Evolutionary conservation across 2,888 invertebrate species (phyloP).

Genomic region (Acleris sparsana): DNA sequence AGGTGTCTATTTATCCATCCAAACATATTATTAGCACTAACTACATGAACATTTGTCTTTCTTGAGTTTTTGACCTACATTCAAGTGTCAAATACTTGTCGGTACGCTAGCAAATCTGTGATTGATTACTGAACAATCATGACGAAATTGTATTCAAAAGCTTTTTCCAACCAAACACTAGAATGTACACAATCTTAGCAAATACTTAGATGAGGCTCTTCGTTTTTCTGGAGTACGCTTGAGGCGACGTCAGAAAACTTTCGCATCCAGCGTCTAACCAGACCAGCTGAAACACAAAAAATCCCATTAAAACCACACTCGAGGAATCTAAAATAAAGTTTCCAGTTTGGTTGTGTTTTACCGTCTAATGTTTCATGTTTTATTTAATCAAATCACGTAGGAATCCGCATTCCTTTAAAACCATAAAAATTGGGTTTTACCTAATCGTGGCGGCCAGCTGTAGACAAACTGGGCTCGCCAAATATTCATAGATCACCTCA

Average conservation of each 20-base stretch:
- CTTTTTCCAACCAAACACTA: conserved; percentile 17
- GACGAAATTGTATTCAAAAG: conserved; percentile 17
- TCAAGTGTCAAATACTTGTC: conserved; percentile 8
- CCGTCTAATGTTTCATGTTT: conserved; percentile 9
- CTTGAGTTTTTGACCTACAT: neutral
- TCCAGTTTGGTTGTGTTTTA: neutral
- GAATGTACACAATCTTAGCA: conserved; percentile 35
- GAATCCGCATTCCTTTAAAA: conserved; percentile 50
- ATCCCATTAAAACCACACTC: neutral
- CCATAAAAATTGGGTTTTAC: conserved; percentile 43
- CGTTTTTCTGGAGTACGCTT: conserved; percentile 37
- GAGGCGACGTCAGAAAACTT: conserved; percentile 39
- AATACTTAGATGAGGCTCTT: conserved; percentile 28
- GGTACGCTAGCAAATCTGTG: conserved; percentile 6
- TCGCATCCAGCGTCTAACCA: conserved; percentile 28
- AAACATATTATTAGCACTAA: too few relatives aligned
- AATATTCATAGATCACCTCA: conserved; percentile 45
- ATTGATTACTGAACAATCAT: conserved; percentile 15
- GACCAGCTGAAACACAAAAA: conserved; percentile 41
- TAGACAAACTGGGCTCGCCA: conserved; percentile 34
- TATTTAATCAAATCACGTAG: conserved; percentile 22
- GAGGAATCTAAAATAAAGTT: neutral
- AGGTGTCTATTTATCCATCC: too few relatives aligned
- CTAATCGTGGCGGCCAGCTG: conserved; percentile 33
- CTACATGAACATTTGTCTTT: too few relatives aligned